Base-by-base conservation (phyloP, 2,113 vertebrate species). In the Indicator indicator region DNA sequence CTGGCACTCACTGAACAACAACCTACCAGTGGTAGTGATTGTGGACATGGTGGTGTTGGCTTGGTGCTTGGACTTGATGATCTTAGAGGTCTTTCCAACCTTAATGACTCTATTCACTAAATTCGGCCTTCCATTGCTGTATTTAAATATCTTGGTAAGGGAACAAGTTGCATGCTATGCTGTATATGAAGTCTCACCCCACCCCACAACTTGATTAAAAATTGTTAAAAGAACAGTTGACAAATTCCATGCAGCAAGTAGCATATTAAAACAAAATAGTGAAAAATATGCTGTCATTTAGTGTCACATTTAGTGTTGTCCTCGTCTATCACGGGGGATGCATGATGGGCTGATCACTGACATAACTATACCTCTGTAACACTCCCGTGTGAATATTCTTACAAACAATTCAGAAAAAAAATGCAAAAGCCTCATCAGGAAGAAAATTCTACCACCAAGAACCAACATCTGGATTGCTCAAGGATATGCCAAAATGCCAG, bases 281-380 rank as follows among this genome's bases (percentile, higher is more conserved):
- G 65, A 60, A 44, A 80, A 89, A 85, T 42, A 23, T 1, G 1
- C 28, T 89, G 74, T 73, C 20, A 16, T 38, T 70, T 90, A 36
- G 6, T 90, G 77, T 73, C 54, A 55, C 26, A 36, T 36, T 36
- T 36, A 17, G 33, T 40, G 23, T 12, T 86, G 17, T 75, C 82
- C 24, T 74, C 3, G 1, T 32, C 38, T 60, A 56, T 52, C 5
- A 2, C 0, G 0, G 30, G 24, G 21, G 8, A 19, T 44, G 17
- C n/a, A 18, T 3, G 30, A 88, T 3, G 3, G 36, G 36, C 36
- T 71, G 28, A 11, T 73, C 72, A 59, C 68, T 88, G 59, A 79
- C 81, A 28, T 44, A 63, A 67, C 33, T 78, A 17, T 67, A 78
- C n/a, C 30, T 46, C 12, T 10, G 30, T 65, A 62, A 72, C 6